Evolutionary conservation across 1,140 invertebrate genomes (phyloP).

Genomic region (Zaprionus africanus): DNA sequence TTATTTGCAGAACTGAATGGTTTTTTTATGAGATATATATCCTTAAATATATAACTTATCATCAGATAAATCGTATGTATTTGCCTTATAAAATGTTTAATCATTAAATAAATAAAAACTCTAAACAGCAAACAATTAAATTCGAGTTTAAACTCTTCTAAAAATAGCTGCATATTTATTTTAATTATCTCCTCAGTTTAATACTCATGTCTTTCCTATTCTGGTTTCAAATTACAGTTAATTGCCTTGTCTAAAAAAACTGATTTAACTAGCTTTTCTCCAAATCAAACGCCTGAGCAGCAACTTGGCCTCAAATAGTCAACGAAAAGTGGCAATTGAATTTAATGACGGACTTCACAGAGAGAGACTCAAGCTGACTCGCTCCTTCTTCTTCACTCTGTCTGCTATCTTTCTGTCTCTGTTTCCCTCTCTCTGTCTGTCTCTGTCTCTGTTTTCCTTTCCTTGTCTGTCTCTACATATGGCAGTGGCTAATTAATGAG

Average conservation of each 20-base stretch:
- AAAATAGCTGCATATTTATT: neutral
- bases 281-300: neutral
- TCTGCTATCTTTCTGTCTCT: neutral
- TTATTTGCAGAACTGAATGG: neutral
- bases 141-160: neutral
- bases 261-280: conserved; percentile 23
- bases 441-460: neutral
- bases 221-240: conserved; percentile 1
- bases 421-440: neutral
- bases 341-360: conserved; percentile 63
- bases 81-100: too few species aligned
- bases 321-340: conserved; percentile 46
- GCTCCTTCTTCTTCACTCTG: neutral
- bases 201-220: neutral
- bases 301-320: conserved; percentile 33
- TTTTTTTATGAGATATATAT: too few species aligned
- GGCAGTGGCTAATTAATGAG: conserved; percentile 60
- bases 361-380: neutral
- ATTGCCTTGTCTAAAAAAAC: neutral
- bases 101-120: too few species aligned
- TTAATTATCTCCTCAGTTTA: neutral
- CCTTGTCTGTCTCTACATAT: conserved; percentile 39
- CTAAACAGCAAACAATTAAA: too few species aligned
- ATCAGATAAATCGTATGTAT: too few species aligned
- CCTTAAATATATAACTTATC: too few species aligned